phyloP scores from a whole-genome alignment of 1,140 invertebrate species.

The Spodoptera frugiperda region DNA sequence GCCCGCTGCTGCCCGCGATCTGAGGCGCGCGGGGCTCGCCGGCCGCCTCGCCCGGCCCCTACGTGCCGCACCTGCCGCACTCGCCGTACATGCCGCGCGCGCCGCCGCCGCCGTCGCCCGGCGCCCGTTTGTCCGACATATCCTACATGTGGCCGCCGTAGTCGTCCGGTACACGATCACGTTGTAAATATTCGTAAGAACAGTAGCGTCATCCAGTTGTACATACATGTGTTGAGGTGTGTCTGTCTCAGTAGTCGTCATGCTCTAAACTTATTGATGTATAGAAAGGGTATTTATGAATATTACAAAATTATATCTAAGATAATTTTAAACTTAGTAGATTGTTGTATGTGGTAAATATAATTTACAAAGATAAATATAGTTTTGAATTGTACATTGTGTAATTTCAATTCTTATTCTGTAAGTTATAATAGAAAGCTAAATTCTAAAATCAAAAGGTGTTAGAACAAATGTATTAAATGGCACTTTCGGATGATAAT shows the following conservation, averaged over 20 bases:
- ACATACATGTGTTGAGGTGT: constrained; percentile 30
- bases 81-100: constrained; percentile 67
- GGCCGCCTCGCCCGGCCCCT: constrained; percentile 10
- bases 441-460: constrained; percentile 71
- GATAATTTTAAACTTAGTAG: constrained; percentile 33
- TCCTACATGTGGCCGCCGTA: constrained; percentile 54
- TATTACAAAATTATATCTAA: constrained; percentile 32
- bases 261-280: constrained; percentile 33
- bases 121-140: constrained; percentile 56
- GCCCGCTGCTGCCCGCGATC: constrained; percentile 76
- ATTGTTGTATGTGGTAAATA: constrained; percentile 28
- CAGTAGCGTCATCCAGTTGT: constrained; percentile 19
- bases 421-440: constrained; percentile 60
- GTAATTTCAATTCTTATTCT: constrained; percentile 27
- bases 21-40: constrained; percentile 55
- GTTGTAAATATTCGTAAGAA: constrained; percentile 34
- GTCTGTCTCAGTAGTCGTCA: constrained; percentile 46
- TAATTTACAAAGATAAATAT: constrained; percentile 6
- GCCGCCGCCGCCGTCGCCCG: constrained; percentile 10
- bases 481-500: constrained; percentile 11
- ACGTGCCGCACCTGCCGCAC: constrained; percentile 59
- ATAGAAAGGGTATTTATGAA: constrained; percentile 43
- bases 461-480: constrained; percentile 46
- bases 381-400: constrained; percentile 38
- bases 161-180: constrained; percentile 55